A percentile compares a stretch with the other conserved stretches of the same genome.
Conservation (phyloP, 2,797 vertebrate species). For the Hyperoplus lanceolatus region DNA sequence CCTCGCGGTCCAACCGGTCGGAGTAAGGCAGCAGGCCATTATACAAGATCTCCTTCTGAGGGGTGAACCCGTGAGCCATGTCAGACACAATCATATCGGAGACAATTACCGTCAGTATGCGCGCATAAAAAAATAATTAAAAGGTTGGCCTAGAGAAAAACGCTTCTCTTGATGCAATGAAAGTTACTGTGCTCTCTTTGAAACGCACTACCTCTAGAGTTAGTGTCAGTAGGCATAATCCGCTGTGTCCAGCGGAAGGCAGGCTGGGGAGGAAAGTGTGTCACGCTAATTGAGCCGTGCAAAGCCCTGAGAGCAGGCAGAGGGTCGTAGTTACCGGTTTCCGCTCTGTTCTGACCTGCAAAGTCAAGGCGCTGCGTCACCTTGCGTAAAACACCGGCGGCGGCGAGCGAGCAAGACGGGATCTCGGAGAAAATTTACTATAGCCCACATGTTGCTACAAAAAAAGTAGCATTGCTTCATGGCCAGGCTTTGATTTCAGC, state of each 20-base stretch:
- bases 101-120: conserved; percentile 10
- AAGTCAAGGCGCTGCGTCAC: conserved; percentile 52
- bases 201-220: conserved; percentile 29
- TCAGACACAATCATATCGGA: conserved; percentile 70
- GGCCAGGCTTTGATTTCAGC: conserved; percentile 40
- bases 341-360: conserved; percentile 54
- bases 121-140: conserved; percentile 8
- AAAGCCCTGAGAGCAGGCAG: conserved; percentile 56
- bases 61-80: conserved; percentile 64
- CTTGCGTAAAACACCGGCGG: not conserved
- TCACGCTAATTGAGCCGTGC: conserved; percentile 77
- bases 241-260: conserved; percentile 46
- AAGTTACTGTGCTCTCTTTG: conserved; percentile 29
- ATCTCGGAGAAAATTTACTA: not conserved
- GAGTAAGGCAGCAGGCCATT: conserved; percentile 93
- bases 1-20: conserved; percentile 90
- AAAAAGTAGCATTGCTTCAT: conserved; percentile 3
- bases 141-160: not conserved
- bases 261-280: conserved; percentile 65
- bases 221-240: conserved; percentile 58
- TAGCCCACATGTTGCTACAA: too few relatives aligned
- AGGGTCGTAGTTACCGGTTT: not conserved
- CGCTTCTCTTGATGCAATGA: conserved; percentile 13
- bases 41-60: conserved; percentile 95
- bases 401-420: not conserved